These are phyloP conservation scores for Leptinotarsa rubiginosa DNA, from an alignment of 2,888 invertebrate species.

Conservation along the genomic window DNA sequence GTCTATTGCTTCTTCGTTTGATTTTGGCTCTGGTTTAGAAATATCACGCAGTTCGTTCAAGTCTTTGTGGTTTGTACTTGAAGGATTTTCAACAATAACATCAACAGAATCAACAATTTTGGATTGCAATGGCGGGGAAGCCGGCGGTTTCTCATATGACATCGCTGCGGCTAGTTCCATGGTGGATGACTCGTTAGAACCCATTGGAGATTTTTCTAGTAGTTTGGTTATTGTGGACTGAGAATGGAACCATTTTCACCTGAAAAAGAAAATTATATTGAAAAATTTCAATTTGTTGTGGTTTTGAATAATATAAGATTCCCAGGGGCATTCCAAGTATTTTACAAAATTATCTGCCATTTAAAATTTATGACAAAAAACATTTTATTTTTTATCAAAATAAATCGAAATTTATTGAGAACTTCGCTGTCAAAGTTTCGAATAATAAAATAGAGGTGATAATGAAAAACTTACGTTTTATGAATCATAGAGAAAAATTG, in stretches of 20 bases:
- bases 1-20: constrained; percentile 55
- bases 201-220: constrained; percentile 44
- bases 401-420: too few relatives aligned
- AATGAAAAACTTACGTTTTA: too few relatives aligned
- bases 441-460: too few relatives aligned
- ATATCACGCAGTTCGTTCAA: constrained; percentile 52
- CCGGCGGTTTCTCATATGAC: constrained; percentile 9
- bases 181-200: constrained; percentile 51
- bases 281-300: neutral
- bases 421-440: too few relatives aligned
- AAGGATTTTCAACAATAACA: constrained; percentile 46
- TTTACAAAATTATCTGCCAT: too few relatives aligned
- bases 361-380: too few relatives aligned
- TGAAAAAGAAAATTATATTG: constrained; percentile 36
- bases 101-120: constrained; percentile 16
- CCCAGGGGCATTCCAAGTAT: too few relatives aligned
- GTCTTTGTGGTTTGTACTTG: constrained; percentile 45
- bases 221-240: constrained; percentile 29
- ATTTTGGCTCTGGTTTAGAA: constrained; percentile 57
- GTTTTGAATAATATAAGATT: neutral
- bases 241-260: constrained; percentile 43
- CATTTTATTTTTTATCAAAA: too few relatives aligned
- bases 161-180: constrained; percentile 28
- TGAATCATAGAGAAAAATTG: too few relatives aligned
- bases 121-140: constrained; percentile 10